Evolutionary conservation across 2,888 invertebrate genomes (phyloP), one percentile per base, ranked within the genome.

Genomic region (Eupeodes luniger): DNA sequence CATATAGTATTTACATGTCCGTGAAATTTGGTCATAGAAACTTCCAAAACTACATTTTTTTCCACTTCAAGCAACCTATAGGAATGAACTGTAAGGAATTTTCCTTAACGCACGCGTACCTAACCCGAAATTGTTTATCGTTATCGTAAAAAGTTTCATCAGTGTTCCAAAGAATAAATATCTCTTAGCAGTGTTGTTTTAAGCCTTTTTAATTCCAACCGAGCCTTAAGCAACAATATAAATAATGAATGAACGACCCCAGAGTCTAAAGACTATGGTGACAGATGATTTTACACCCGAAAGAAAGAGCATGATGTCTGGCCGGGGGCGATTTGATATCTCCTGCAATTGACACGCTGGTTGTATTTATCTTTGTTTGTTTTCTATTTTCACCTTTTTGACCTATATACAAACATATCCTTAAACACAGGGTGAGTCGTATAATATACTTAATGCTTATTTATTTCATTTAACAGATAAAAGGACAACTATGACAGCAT

Each of bases 171-270:
- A 36, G 51, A 75, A 51, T 64, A 82, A 82, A 82, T 66, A 79
- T 69, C 86, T 64, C 12, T 16, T n/a, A 64, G 86, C 79, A 69
- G 57, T 62, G 70, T 86, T 86, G 70, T 82, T 79, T 86, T 82
- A 86, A 82, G 83, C 79, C 86, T 82, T 86, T 86, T 82, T 86
- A 86, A 86, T 86, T 82, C 75, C 86, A 86, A 82, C 86, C 70
- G 59, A 47, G 75, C 86, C 86, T 61, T 36, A 27, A 82, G 86
- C 79, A 47, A 49, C 64, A 70, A 79, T 78, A 86, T 82, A 76
- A 79, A 86, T 86, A 82, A 86, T 79, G 79, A 82, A 86, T 79
- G 75, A 78, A 64, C 51, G 34, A 72, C 36, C 40, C 40, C 53
- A 40, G 27, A 47, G 47, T 40, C 6, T 9, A 3, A 11, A 27